Base-by-base conservation (phyloP, 2,113 vertebrate genomes). In the Phaethornis superciliosus region DNA sequence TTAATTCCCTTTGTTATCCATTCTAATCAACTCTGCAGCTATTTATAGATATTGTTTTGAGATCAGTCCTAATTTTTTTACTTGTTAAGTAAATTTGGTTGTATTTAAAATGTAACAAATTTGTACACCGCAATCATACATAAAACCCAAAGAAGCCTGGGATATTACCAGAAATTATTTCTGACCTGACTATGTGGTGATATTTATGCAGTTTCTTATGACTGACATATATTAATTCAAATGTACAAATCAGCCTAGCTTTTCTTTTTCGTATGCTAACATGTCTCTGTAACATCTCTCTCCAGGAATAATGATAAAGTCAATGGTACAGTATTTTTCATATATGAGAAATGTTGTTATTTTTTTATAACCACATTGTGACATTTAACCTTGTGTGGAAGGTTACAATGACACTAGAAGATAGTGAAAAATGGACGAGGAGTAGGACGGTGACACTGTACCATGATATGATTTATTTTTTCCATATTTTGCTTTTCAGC, bases 401-500 rank as follows among this genome's bases (percentile, higher is more conserved):
- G 85, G 91, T 93, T 97, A 91, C 72, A 86, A 54, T 94, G 92
- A 95, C 89, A 96, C 89, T 65, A 49, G 87, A 90, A 94, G 65
- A 88, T 94, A 81, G 82, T 95, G 94, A 97, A 97, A 96, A 94
- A 94, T 96, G 88, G 90, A 83, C 88, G 81, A 96, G 85, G 90
- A 97, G 70, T 64, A 64, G 62, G 27, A 68, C 2, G 2, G 56
- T 95, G 93, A 93, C 88, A 94, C 71, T 60, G 46, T 71, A 59
- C 78, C 65, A 30, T 37, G 67, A 46, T 81, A 90, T 91, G 90
- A 96, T 96, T 94, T 94, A 96, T 97, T 94, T 96, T 95, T 95
- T 93, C 64, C 75, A 74, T 91, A 91, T 93, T 86, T 84, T 95
- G 64, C 82, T 95, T 96, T 89, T 94, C 85, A 87, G 85, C 71